Percentiles rank a stretch among this genome's conserved stretches.
phyloP scores from a whole-genome alignment of 2,888 invertebrate genomes.

The Agrotis exclamationis region DNA sequence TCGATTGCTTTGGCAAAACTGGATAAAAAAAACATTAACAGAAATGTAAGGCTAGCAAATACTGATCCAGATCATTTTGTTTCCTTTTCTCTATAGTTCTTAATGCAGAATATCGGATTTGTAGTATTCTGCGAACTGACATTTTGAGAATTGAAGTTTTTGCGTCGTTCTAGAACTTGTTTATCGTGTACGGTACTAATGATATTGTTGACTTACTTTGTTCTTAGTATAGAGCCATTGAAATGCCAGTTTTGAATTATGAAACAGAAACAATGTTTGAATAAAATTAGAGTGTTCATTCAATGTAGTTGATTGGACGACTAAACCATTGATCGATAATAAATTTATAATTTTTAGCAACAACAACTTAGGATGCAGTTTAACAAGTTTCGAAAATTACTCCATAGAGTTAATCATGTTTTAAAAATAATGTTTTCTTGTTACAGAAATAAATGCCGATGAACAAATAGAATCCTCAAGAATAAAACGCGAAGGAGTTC shows the following conservation, averaged over 20 bases:
- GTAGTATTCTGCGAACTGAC: background rate
- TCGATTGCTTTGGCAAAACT: background rate
- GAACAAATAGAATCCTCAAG: constrained; percentile 85
- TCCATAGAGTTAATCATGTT: background rate
- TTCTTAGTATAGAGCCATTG: background rate
- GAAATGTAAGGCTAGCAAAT: too few relatives aligned
- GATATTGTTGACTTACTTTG: background rate
- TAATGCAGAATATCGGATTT: too few relatives aligned
- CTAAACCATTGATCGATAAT: background rate
- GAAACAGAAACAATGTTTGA: background rate
- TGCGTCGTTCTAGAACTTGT: background rate
- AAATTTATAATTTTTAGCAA: background rate
- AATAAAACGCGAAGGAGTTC: constrained; percentile 87
- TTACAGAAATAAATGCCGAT: constrained; percentile 85
- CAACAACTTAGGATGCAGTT: background rate
- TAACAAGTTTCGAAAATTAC: background rate
- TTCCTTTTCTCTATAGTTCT: background rate
- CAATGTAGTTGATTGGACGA: background rate
- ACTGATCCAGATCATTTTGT: background rate
- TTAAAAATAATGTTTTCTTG: constrained; percentile 63
- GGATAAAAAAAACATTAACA: too few relatives aligned
- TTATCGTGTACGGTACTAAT: too few relatives aligned
- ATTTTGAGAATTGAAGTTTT: background rate
- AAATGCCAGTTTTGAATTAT: too few relatives aligned
- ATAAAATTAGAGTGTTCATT: background rate